A percentile compares a stretch with the other conserved stretches of the same genome.
phyloP scores from a whole-genome alignment of 2,113 vertebrate species.

The Notothenia coriiceps region DNA sequence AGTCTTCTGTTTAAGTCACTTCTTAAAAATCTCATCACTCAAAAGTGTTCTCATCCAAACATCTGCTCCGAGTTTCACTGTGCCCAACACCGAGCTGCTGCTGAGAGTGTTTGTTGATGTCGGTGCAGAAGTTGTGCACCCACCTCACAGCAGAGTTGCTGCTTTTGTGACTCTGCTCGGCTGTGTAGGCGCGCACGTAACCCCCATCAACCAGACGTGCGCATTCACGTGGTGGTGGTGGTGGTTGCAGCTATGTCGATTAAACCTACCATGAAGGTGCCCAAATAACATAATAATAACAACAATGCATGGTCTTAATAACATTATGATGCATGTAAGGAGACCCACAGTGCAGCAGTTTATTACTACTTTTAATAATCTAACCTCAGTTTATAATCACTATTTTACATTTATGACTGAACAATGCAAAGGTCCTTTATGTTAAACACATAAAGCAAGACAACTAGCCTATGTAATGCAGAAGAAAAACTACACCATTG shows the following conservation, averaged over 20 bases:
- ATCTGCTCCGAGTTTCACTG: not conserved
- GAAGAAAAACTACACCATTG: not conserved
- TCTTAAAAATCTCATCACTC: not conserved
- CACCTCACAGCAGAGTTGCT: conserved; percentile 38
- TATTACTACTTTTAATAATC: not conserved
- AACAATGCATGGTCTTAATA: not conserved
- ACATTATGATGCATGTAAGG: not conserved
- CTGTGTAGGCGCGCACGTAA: conserved; percentile 53
- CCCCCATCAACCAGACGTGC: conserved; percentile 57
- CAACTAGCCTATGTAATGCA: not conserved
- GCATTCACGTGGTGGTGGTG: conserved; percentile 58
- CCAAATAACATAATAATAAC: not conserved
- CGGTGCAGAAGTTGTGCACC: conserved; percentile 37
- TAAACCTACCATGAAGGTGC: not conserved
- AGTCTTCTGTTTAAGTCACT: not conserved
- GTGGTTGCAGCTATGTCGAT: not conserved
- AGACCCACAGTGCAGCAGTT: not conserved
- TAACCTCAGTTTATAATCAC: not conserved
- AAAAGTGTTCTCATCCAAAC: conserved; percentile 14
- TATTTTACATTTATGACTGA: not conserved
- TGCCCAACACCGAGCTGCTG: not conserved
- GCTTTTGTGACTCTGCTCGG: conserved; percentile 64
- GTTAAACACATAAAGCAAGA: not conserved
- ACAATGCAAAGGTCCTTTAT: not conserved
- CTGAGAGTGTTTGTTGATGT: not conserved